Evolutionary conservation across 2,797 vertebrate species (phyloP).

Genomic region (Simalia tracyae): DNA sequence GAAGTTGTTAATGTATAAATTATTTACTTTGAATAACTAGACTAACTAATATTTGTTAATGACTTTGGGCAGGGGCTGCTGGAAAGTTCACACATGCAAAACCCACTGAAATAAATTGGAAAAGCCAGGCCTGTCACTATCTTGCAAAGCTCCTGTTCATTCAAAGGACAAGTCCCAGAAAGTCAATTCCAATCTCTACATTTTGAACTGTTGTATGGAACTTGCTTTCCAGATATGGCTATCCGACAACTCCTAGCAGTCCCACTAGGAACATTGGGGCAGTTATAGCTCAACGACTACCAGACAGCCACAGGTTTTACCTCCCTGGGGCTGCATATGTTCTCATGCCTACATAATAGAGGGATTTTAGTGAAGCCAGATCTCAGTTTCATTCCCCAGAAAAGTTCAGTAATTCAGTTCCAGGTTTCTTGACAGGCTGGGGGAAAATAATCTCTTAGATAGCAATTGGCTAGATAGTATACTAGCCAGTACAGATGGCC

Average conservation of each 20-base stretch:
- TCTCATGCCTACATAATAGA: neutral
- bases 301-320: neutral
- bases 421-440: neutral
- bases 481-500: neutral
- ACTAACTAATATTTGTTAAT: conserved; percentile 38
- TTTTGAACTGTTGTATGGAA: neutral
- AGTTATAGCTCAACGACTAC: neutral
- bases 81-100: neutral
- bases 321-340: neutral
- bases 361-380: neutral
- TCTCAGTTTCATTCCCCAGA: neutral
- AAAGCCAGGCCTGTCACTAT: neutral
- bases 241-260: neutral
- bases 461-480: neutral
- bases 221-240: neutral
- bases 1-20: conserved; percentile 56
- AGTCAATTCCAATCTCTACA: neutral
- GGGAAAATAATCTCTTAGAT: neutral
- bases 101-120: neutral
- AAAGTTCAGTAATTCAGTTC: neutral
- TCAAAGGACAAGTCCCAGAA: neutral
- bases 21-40: conserved; percentile 40
- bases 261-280: neutral
- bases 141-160: neutral
- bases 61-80: neutral